Base-by-base conservation (phyloP, 2,113 vertebrate species). In the Anseranas semipalmata region DNA sequence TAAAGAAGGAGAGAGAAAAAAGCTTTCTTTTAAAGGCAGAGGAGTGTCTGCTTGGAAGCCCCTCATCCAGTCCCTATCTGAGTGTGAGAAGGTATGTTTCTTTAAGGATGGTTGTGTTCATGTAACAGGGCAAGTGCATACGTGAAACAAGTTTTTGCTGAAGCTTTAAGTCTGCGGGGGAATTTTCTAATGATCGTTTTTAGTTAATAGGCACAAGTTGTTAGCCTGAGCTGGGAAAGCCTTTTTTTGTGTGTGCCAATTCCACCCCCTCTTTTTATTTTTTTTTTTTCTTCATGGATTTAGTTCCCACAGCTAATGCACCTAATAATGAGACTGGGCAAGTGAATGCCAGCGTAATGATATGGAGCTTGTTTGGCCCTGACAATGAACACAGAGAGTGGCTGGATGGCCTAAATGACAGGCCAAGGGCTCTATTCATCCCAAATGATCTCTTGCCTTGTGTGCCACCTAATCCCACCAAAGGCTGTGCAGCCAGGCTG, bases 291-390 rank as follows among this genome's bases (percentile, higher is more conserved):
- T 74, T 97, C 95, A 97, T 97, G 97, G 96, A 94, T 98, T 98
- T 97, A 81, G 96, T 98, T 98, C 97, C 97, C 98, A 98, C 98
- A 98, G 96, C 96, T 97, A 97, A 98, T 95, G 96, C 75, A 95
- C 93, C 95, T 96, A 89, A 97, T 98, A 98, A 98, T 98, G 97
- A 98, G 97, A 95, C 97, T 35, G 45, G 97, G 96, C 96, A 96
- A 97, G 92, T 50, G 7, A 97, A 90, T 93, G 96, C 95, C 93
- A 75, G 93, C 12, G 91, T 94, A 97, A 97, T 95, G 97, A 98
- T 96, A 96, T 53, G 91, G 95, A 97, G 97, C 94, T 96, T 97
- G 96, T 96, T 91, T 92, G 97, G 96, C 94, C 95, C 93, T 97
- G 94, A 98, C 97, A 98, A 98, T 97, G 97, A 97, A 96, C 97